Evolutionary conservation across 2,113 vertebrate genomes (phyloP).

Genomic region (Hipposideros armiger): DNA sequence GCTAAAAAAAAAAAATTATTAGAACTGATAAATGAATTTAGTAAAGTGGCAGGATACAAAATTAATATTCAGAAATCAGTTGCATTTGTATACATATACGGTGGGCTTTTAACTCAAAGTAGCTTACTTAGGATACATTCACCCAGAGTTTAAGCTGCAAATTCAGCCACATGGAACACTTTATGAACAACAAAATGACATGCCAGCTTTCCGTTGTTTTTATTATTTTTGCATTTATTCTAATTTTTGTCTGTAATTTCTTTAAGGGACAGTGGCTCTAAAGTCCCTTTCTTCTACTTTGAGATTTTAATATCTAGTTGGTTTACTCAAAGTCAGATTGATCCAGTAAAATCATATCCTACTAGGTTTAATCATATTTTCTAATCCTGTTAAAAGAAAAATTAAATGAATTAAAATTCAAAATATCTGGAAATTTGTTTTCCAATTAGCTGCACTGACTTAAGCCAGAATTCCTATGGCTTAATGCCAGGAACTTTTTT

Average conservation of each 20-base stretch:
- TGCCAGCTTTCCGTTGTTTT: not conserved
- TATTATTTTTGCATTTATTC: not conserved
- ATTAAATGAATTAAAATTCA: constrained; percentile 90
- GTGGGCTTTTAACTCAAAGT: not conserved
- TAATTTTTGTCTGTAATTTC: not conserved
- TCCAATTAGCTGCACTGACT: constrained; percentile 89
- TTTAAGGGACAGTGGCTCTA: not conserved
- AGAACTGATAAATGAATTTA: no score
- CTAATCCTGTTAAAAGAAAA: constrained; percentile 89
- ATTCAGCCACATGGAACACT: not conserved
- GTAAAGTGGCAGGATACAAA: no score
- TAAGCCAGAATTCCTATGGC: constrained; percentile 90
- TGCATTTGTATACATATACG: no score
- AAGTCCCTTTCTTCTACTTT: not conserved
- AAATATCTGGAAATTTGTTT: constrained; percentile 91
- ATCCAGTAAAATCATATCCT: constrained; percentile 81
- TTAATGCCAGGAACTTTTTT: constrained; percentile 90
- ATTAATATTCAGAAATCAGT: no score
- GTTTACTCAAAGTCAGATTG: constrained; percentile 61
- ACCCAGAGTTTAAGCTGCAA: not conserved
- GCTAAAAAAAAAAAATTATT: no score
- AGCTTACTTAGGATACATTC: not conserved
- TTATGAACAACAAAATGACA: not conserved
- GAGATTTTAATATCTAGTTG: constrained; percentile 43
- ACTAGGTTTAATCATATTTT: constrained; percentile 87